These are phyloP conservation scores for Drosophila paranaensis DNA, from an alignment of 2,888 invertebrate genomes.

Conservation along the genomic window DNA sequence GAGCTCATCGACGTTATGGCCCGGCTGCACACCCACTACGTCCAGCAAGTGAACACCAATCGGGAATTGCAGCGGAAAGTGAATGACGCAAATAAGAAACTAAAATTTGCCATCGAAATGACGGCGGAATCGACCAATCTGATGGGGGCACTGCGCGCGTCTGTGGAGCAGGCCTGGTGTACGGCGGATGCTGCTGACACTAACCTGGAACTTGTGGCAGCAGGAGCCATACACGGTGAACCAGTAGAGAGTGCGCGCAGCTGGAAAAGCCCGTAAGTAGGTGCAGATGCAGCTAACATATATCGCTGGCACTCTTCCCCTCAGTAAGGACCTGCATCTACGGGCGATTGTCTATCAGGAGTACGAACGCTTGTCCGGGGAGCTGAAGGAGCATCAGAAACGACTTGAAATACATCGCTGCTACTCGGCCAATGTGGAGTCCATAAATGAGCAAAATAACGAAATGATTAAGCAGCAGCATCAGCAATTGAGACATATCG, in stretches of 20 bases:
- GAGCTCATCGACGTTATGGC: constrained; percentile 72
- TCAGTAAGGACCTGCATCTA: constrained; percentile 27
- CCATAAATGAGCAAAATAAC: constrained; percentile 38
- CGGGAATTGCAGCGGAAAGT: constrained; percentile 52
- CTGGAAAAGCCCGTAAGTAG: not conserved
- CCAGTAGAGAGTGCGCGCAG: not conserved
- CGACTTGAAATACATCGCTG: constrained; percentile 78
- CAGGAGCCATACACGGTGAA: not conserved
- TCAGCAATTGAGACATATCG: constrained; percentile 42
- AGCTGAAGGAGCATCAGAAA: constrained; percentile 77
- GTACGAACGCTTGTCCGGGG: constrained; percentile 82
- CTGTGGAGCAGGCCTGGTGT: constrained; percentile 61
- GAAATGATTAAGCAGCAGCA: constrained; percentile 49
- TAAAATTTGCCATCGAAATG: constrained; percentile 75
- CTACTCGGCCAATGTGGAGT: constrained; percentile 78
- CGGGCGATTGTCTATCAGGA: constrained; percentile 67
- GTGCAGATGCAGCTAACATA: not conserved
- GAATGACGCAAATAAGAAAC: constrained; percentile 69
- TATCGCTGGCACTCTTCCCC: too few species aligned
- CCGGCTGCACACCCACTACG: constrained; percentile 71
- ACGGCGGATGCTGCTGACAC: constrained; percentile 32
- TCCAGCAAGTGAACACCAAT: constrained; percentile 44
- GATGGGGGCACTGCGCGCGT: constrained; percentile 67
- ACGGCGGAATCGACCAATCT: constrained; percentile 72
- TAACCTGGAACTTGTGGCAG: accelerated